A percentile compares a stretch with the other conserved stretches of the same genome.
Evolutionary conservation across 2,888 invertebrate genomes (phyloP).

Genomic region (Andrena bucephala): DNA sequence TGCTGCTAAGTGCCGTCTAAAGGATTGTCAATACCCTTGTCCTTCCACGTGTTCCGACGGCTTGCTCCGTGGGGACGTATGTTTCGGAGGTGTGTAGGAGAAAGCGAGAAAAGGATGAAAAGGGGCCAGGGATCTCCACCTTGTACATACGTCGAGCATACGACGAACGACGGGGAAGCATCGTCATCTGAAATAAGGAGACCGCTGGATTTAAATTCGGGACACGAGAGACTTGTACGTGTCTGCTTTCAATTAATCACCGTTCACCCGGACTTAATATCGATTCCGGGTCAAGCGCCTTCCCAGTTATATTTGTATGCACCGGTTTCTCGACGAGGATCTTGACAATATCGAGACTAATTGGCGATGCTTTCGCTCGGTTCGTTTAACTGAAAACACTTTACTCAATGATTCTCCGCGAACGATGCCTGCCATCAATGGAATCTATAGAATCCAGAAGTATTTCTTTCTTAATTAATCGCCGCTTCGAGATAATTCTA

Average conservation of each 20-base stretch:
- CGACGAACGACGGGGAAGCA: slow-evolving; percentile 35
- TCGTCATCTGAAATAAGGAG: slow-evolving; percentile 56
- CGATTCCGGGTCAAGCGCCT: slow-evolving; percentile 31
- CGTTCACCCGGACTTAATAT: slow-evolving; percentile 23
- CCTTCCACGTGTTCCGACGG: slow-evolving; percentile 45
- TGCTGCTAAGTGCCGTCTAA: slow-evolving; percentile 76
- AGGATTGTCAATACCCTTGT: slow-evolving; percentile 78
- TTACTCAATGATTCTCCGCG: not conserved
- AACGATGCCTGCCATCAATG: not conserved
- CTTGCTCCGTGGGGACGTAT: slow-evolving; percentile 66
- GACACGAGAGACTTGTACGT: slow-evolving; percentile 40
- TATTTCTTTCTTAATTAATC: not conserved
- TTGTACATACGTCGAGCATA: slow-evolving; percentile 15
- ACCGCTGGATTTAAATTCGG: slow-evolving; percentile 10
- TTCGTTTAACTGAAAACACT: slow-evolving; percentile 9
- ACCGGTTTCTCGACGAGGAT: not conserved
- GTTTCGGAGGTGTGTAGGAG: slow-evolving; percentile 61
- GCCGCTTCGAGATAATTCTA: not conserved
- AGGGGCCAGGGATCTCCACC: slow-evolving; percentile 36
- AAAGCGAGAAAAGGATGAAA: slow-evolving; percentile 53
- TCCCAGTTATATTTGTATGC: slow-evolving; percentile 17
- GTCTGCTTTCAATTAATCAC: slow-evolving; percentile 51
- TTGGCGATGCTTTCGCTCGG: slow-evolving; percentile 29
- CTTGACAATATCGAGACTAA: slow-evolving; percentile 32
- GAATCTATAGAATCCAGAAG: not conserved